Evolutionary conservation across 2,113 vertebrate genomes (phyloP).

Genomic region (Lota lota): DNA sequence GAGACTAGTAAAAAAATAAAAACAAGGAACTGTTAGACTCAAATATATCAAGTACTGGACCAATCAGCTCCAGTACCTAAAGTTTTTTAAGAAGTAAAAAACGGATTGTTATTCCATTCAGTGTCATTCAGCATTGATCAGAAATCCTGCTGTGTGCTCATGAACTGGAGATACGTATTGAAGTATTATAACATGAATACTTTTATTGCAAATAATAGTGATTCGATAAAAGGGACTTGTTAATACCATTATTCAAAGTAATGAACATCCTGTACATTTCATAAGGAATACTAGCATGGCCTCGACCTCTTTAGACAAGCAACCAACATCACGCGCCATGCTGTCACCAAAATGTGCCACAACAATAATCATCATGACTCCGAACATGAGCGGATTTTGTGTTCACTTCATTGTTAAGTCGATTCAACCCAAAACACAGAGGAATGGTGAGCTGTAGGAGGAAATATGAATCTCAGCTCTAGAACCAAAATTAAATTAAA

Average conservation of each 20-base stretch:
- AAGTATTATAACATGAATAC: conserved; percentile 63
- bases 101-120: no score
- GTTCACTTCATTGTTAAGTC: conserved; percentile 50
- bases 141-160: conserved; percentile 31
- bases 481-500: conserved; percentile 34
- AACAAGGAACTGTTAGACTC: no score
- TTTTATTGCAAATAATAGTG: conserved; percentile 72
- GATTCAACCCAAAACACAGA: conserved; percentile 55
- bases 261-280: conserved; percentile 70
- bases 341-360: conserved; percentile 65
- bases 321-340: conserved; percentile 60
- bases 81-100: background rate
- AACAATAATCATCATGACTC: conserved; percentile 49
- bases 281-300: conserved; percentile 64
- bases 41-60: background rate
- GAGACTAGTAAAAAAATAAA: no score
- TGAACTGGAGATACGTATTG: conserved; percentile 58
- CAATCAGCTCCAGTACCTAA: conserved; percentile 16
- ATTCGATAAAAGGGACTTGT: conserved; percentile 63
- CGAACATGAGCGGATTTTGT: conserved; percentile 35
- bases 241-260: conserved; percentile 66
- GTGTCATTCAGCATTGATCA: no score
- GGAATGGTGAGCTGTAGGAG: conserved; percentile 40
- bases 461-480: conserved; percentile 59
- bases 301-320: conserved; percentile 56